Evolutionary conservation across 2,113 vertebrate genomes (phyloP), one percentile per base, ranked within the genome.

Genomic region (Gyps fulvus): DNA sequence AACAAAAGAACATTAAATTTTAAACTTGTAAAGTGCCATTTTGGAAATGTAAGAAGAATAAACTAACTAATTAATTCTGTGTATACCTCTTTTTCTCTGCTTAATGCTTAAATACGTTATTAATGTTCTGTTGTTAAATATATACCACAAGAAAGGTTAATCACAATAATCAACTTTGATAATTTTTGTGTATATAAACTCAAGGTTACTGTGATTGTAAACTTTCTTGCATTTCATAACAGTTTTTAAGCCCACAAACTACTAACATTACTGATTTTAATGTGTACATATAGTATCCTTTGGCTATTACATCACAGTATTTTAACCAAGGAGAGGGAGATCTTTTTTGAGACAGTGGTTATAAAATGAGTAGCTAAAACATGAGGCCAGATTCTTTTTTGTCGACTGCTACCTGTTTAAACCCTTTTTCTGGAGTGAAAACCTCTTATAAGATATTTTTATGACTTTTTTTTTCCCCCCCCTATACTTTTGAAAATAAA

Each of bases 351-450:
- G 74, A 36, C 13, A 34, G 20, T 47, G 9, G 14, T 74, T 67
- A 18, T 84, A 81, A 94, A 91, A 73, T 67, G 18, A 43, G 21
- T 58, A 78, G 42, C 27, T 58, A 62, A 96, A 95, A 58, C 72
- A 58, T 18, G n/a, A 81, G 42, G 13, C 21, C 34, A 36, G 7
- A 1, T 25, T 90, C 26, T 47, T 58, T 95, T 80, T 65, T 70
- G 40, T 72, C 36, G 43, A 3, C 25, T 29, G 4, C 16, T 90
- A 25, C 31, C 14, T 47, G 14, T 72, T 90, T 73, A 65, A 88
- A 36, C 18, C 5, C 5, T 55, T 83, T 74, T 73, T 32, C 49
- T 74, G 11, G 11, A n/a, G 38, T 74, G 45, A 81, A 90, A 84
- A 22, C 11, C 25, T 84, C 15, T 42, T 91, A 11, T 9, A n/a